Evolutionary conservation across 2,797 vertebrate genomes (phyloP).

Genomic region (Prionace glauca): DNA sequence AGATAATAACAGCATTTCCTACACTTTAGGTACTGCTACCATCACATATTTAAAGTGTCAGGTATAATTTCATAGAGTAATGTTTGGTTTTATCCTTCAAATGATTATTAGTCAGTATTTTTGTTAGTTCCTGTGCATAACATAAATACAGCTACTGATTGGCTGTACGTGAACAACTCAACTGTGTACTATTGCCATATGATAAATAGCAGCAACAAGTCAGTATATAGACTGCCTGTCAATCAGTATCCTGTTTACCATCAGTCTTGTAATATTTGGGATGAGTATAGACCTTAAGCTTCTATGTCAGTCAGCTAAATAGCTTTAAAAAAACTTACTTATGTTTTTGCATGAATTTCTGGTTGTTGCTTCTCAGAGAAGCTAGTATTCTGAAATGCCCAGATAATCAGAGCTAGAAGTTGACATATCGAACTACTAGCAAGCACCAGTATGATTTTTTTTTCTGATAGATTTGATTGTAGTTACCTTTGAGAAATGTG

Average conservation of each 20-base stretch:
- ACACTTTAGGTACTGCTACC: not conserved
- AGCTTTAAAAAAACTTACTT: not conserved
- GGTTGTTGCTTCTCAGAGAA: not conserved
- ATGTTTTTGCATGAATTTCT: not conserved
- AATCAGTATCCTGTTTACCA: not conserved
- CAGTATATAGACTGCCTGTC: not conserved
- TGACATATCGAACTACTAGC: not conserved
- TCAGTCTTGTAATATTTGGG: not conserved
- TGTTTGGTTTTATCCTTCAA: not conserved
- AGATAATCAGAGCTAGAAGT: not conserved
- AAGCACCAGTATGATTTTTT: not conserved
- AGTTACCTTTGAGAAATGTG: slow-evolving; percentile 13
- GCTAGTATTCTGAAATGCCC: not conserved
- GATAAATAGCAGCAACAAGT: not conserved
- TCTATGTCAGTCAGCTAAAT: not conserved
- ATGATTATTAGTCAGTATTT: not conserved
- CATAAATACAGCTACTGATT: not conserved
- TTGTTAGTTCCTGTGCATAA: not conserved
- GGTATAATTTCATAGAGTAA: not conserved
- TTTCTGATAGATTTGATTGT: slow-evolving; percentile 17
- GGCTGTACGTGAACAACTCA: not conserved
- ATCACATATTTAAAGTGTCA: not conserved
- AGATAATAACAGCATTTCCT: not conserved
- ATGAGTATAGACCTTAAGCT: not conserved
- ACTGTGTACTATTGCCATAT: not conserved